Evolutionary conservation across 2,113 vertebrate species (phyloP).

Genomic region (Pelusios castaneus): DNA sequence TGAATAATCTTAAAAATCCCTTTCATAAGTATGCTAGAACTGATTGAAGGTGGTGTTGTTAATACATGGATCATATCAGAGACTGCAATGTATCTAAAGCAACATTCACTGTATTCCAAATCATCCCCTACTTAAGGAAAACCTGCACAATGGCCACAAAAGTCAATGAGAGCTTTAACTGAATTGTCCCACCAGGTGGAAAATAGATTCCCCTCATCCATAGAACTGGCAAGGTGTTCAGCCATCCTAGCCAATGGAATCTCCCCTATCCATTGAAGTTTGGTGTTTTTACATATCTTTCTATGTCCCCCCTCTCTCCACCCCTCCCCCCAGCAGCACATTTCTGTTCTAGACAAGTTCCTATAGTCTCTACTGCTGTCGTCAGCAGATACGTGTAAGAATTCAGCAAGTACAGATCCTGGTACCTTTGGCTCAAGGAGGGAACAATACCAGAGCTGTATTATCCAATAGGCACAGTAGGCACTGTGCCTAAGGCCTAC

Average conservation of each 20-base stretch:
- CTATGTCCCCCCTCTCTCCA: too few species aligned
- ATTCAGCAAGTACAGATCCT: background rate
- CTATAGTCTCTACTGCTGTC: background rate
- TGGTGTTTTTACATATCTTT: background rate
- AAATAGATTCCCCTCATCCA: background rate
- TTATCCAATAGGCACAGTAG: too few species aligned
- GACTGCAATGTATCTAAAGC: background rate
- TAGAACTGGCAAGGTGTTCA: background rate
- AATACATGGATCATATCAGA: background rate
- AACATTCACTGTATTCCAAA: background rate
- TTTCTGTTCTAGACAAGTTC: background rate
- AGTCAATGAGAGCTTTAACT: background rate
- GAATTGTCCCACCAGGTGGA: background rate
- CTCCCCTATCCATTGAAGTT: background rate
- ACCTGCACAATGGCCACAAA: background rate
- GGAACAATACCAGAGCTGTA: background rate
- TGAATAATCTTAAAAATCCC: background rate
- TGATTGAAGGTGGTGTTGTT: background rate
- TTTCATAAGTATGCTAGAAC: background rate
- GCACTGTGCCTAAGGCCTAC: too few species aligned
- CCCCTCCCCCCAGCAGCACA: background rate
- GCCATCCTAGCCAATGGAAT: background rate
- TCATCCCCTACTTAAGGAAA: background rate
- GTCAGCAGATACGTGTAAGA: background rate
- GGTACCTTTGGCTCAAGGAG: background rate